Conservation (phyloP, 2,113 vertebrate species). For the Cricetomys ansorgei region DNA sequence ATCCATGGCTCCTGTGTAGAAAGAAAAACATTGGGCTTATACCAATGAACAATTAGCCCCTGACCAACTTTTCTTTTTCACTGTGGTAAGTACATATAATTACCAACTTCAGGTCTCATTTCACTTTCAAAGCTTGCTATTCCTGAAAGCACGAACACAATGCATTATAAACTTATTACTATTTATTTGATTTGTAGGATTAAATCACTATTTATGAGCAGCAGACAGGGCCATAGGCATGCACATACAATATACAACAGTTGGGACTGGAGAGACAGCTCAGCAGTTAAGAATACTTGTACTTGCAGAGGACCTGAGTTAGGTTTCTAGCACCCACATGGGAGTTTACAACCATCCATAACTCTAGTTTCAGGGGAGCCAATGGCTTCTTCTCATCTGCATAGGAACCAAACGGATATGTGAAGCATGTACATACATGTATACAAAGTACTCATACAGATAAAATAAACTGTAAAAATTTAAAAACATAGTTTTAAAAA, state of each 20-base stretch:
- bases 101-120: neutral
- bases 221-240: neutral
- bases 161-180: neutral
- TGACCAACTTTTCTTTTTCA: neutral
- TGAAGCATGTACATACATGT: neutral
- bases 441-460: neutral
- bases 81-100: slow-evolving; percentile 6
- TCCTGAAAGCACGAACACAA: neutral
- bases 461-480: neutral
- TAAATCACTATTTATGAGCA: no score
- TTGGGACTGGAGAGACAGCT: neutral
- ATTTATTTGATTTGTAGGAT: neutral
- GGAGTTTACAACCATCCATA: neutral
- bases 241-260: neutral
- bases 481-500: neutral
- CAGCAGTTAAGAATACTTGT: neutral
- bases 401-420: neutral
- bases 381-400: neutral
- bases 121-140: neutral
- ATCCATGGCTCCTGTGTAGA: slow-evolving; percentile 87
- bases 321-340: neutral
- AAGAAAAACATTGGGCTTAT: slow-evolving; percentile 54
- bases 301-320: neutral
- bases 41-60: neutral
- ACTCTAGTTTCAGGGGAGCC: neutral